Percentiles rank a stretch among this genome's conserved stretches.
Evolutionary conservation across 2,113 vertebrate species (phyloP).

Genomic region (Lota lota): DNA sequence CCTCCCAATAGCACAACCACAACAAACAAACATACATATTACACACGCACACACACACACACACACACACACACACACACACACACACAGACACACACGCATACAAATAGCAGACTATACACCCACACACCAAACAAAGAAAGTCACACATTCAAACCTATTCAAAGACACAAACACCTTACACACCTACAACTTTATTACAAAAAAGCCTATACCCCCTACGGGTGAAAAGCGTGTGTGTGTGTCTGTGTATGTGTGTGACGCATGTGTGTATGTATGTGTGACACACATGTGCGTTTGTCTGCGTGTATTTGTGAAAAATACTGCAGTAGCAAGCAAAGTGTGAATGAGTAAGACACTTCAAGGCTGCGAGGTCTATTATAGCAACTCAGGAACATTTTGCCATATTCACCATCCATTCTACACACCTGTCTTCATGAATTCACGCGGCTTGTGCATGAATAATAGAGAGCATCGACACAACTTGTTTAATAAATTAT

Average conservation of each 20-base stretch:
- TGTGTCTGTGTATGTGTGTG: conserved; percentile 6
- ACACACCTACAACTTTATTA: neutral
- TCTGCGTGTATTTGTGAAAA: neutral
- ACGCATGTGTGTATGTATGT: conserved; percentile 1
- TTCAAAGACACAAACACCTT: neutral
- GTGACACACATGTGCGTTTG: conserved; percentile 8
- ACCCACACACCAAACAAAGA: neutral
- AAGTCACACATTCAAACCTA: neutral
- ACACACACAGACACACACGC: too few relatives aligned
- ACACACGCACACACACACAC: too few relatives aligned
- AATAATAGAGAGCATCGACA: conserved; percentile 11
- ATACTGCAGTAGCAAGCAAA: neutral
- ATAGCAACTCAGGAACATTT: neutral
- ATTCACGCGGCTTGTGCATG: conserved; percentile 1
- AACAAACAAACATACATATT: too few relatives aligned
- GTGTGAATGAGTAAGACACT: neutral
- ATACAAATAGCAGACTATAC: conserved; percentile 14
- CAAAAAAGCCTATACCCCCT: neutral
- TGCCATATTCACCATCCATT: neutral
- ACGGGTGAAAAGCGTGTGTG: neutral
- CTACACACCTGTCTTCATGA: neutral
- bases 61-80: too few relatives aligned
- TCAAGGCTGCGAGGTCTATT: neutral
- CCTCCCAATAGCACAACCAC: too few relatives aligned
- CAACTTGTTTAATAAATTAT: conserved; percentile 24